Evolutionary conservation across 1,140 invertebrate species (phyloP), one percentile per base, ranked within the genome.

Genomic region (Drosophila tropicalis): DNA sequence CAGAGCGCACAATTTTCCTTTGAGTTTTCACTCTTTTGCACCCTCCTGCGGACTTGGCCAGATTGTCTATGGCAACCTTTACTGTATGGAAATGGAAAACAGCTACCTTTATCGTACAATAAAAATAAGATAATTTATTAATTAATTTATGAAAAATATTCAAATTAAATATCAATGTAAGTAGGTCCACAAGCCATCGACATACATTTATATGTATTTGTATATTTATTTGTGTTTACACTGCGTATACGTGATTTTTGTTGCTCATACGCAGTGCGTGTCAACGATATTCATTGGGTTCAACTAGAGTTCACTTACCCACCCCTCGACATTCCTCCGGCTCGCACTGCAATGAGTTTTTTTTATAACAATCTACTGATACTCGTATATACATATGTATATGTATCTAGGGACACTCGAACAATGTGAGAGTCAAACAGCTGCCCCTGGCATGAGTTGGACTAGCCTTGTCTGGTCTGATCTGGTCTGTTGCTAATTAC

Each of bases 181-280:
- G 2, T 1, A 19, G 15, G 0, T 1, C 7, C 44, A 12, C 44
- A 51, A 51, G 7, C 1, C 17, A 3, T n/a, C 1, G 12, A 12
- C 9, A 1, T 36, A 36, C 5, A 36, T 17, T 3, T 22, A 19
- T 54, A 5, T 55, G 51, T 29, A 17, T n/a, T n/a, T 54, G 47
- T 22, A 17, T 12, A 9, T 22, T 3, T 54, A 22, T 19, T n/a
- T 12, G 22, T 67, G 70, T 60, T 54, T 73, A 75, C 72, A 19
- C 29, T 58, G 58, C 71, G 72, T 75, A 75, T 75, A 74, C 64
- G 72, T 74, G 72, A 75, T 51, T 74, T 62, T 57, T 74, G 67
- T 40, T 65, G 71, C 71, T 68, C 71, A 75, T 75, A 74, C 72
- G 72, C 72, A 75, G 74, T 51, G 63, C 25, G 69, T 51, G 44